Evolutionary conservation across 1,140 invertebrate genomes (phyloP), one percentile per base, ranked within the genome.

Genomic region (Tribolium madens): DNA sequence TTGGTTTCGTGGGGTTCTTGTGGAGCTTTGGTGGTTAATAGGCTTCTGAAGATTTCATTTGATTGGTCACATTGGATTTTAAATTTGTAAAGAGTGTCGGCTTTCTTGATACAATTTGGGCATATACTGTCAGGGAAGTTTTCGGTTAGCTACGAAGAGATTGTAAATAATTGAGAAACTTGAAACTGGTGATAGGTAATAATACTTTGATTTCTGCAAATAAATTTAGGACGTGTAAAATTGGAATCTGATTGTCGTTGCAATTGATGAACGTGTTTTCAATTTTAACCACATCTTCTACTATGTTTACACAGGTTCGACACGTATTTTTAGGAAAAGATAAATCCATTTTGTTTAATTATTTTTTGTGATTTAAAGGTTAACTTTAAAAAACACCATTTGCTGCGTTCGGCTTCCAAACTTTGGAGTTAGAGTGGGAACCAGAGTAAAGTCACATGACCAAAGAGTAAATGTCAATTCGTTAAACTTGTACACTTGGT

Each of bases 41-140:
- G 50, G 9, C 77, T 78, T 31, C 75, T 74, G 9, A 82, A 53
- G 10, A 81, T 74, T 3, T 26, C 46, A 17, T 79, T 72, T 1
- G 80, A 79, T 70, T 81, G 77, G 31, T 82, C 81, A 50, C 82
- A 79, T 71, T 79, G 76, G 10, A 81, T 7, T 74, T 82, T 81
- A 48, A 83, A 83, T 76, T 81, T 81, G 57, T 81, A 83, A 5
- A 78, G 70, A 17, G 18, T 42, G 13, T 42, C 72, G 5, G 79
- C 73, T 73, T 78, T 77, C 42, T 82, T 74, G 9, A 83, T 4
- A 70, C 82, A 83, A 15, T 36, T 77, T 36, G 68, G 15, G 71
- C 82, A 83, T 31, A 83, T 83, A 70, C 77, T 75, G 64, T 79
- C 76, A 12, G 81, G 79, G 46, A 75, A 78, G n/a, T 70, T 75